Base-by-base conservation (phyloP, 2,797 vertebrate species). In the Gymnodraco acuticeps region DNA sequence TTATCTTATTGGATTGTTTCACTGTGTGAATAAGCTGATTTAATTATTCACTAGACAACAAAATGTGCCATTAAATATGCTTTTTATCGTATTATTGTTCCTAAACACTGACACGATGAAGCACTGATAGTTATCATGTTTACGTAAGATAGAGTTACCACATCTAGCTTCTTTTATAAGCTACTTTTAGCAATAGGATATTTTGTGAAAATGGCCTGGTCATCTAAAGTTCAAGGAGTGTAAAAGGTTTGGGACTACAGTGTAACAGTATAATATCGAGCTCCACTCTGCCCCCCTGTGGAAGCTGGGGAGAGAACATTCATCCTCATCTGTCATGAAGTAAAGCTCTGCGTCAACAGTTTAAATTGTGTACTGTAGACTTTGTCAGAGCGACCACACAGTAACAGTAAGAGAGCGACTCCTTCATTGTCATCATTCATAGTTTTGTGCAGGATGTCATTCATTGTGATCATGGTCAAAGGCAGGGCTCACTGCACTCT, bases 291-390 rank as follows among this genome's bases (percentile, higher is more conserved):
- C 75, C 68, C 19, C 55, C 41, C 7, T 50, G 60, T 75, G 69
- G 70, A 45, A 13, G 5, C 10, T 12, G 42, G n/a, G 5, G 27
- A 33, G 6, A 42, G n/a, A 38, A 60, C 53, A 31, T n/a, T 14
- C n/a, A 16, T 31, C 3, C 16, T 41, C 27, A 38, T 47, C 52
- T 41, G 9, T 63, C 19, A 33, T 16, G 0, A 10, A 42, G 38
- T 69, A 19, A 73, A 86, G 66, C 61, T 67, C 77, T 70, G 75
- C 77, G 74, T 81, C 83, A 65, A 3, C 67, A 64, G 85, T 62
- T 75, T 20, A 52, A 31, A 16, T 7, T 72, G 42, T 45, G 42
- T 5, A 1, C 15, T 58, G 31, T 43, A 0, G 15, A 46, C 10
- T 55, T 23, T 53, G 50, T 54, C 59, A 45, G 27, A 55, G 20